Evolutionary conservation across 2,113 vertebrate species (phyloP).

Genomic region (Ceyx margarethae): DNA sequence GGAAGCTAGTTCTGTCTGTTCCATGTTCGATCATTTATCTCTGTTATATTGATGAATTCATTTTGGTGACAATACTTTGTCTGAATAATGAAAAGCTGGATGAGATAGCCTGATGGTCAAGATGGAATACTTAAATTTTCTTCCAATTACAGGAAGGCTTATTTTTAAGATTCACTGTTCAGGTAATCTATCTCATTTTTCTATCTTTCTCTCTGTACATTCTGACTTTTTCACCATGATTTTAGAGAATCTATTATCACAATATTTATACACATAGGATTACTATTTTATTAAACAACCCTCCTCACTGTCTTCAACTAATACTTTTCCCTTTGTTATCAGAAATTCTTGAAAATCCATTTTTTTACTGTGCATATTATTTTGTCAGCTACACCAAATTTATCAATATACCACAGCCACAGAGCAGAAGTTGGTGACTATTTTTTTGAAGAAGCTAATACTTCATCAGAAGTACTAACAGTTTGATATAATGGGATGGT

Average conservation of each 20-base stretch:
- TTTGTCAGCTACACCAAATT: not conserved
- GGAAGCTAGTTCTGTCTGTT: conserved; percentile 82
- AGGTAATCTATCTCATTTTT: conserved; percentile 69
- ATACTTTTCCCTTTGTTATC: not conserved
- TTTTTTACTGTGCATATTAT: not conserved
- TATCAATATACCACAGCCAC: not conserved
- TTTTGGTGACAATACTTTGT: conserved; percentile 83
- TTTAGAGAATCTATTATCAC: not conserved
- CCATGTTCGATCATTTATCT: conserved; percentile 87
- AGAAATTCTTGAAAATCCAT: not conserved
- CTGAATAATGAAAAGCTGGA: conserved; percentile 87
- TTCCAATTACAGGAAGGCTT: conserved; percentile 72
- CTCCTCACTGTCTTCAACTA: not conserved
- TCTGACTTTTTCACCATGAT: conserved; percentile 14
- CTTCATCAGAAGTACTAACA: not conserved
- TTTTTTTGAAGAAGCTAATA: not conserved
- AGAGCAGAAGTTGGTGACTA: not conserved
- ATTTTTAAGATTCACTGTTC: conserved; percentile 75
- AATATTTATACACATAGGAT: not conserved
- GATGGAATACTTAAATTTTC: conserved; percentile 78
- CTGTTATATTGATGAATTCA: conserved; percentile 87
- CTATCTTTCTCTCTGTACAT: conserved; percentile 2
- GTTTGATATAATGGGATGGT: not conserved
- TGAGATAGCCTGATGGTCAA: conserved; percentile 76
- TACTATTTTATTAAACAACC: not conserved